Conservation (phyloP, 1,140 invertebrate species). For the Drosophila bocqueti region DNA sequence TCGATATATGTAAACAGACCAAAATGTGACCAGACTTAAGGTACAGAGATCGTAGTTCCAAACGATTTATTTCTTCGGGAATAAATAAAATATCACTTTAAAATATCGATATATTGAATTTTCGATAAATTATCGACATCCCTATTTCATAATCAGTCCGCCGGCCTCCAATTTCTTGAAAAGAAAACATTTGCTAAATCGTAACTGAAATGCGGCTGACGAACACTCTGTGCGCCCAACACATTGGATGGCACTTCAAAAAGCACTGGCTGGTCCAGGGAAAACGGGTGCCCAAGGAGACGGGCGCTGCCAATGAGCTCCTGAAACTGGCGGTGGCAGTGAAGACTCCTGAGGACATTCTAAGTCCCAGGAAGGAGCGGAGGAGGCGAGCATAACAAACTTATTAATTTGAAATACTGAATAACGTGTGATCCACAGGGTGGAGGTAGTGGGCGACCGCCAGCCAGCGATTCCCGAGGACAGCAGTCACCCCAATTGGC, state of each 20-base stretch:
- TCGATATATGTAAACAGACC: neutral
- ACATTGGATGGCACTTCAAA: conserved; percentile 89
- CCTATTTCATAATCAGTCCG: conserved; percentile 35
- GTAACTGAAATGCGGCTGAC: conserved; percentile 88
- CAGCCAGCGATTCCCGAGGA: conserved; percentile 84
- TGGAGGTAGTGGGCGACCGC: conserved; percentile 85
- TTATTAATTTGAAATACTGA: neutral
- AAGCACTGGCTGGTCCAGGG: conserved; percentile 89
- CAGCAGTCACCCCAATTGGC: conserved; percentile 88
- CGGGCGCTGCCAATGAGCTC: conserved; percentile 86
- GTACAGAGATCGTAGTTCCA: neutral
- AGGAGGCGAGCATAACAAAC: conserved; percentile 57
- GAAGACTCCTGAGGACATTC: conserved; percentile 49
- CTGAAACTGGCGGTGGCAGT: conserved; percentile 58
- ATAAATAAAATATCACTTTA: no score
- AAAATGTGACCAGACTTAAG: neutral
- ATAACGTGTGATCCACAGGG: conserved; percentile 50
- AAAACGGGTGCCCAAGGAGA: conserved; percentile 86
- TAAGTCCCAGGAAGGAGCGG: conserved; percentile 26
- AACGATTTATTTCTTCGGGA: neutral
- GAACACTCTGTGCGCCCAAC: conserved; percentile 87
- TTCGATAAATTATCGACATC: no score
- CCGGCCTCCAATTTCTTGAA: conserved; percentile 7
- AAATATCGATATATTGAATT: no score
- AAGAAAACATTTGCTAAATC: conserved; percentile 31